Evolutionary conservation across 1,140 invertebrate species (phyloP).

Genomic region (Dufourea novaeangliae): DNA sequence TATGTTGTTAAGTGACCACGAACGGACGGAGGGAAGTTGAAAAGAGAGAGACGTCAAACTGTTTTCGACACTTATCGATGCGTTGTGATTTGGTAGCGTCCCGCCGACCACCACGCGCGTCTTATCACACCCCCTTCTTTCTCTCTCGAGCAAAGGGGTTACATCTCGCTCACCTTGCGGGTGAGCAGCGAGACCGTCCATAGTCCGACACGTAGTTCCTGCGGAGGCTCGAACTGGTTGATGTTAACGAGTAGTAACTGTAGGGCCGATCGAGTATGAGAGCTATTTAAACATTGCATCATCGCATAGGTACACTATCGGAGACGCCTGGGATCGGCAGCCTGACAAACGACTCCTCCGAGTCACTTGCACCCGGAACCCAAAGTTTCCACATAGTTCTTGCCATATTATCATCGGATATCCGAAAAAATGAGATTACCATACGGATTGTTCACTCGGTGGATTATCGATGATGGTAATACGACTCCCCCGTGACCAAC

Average conservation of each 20-base stretch:
- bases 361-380: too few species aligned
- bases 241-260: slow-evolving; percentile 62
- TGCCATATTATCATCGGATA: too few species aligned
- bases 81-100: too few species aligned
- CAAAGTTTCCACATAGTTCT: too few species aligned
- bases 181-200: slow-evolving; percentile 66
- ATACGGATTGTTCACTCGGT: background rate
- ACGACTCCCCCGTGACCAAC: background rate
- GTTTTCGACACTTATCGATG: slow-evolving; percentile 20
- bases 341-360: slow-evolving; percentile 4
- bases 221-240: slow-evolving; percentile 55
- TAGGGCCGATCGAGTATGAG: slow-evolving; percentile 56
- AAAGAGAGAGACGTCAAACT: background rate
- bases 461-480: slow-evolving; percentile 9
- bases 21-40: background rate
- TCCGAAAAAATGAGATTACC: too few species aligned
- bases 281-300: slow-evolving; percentile 40
- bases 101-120: background rate
- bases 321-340: slow-evolving; percentile 38
- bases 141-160: too few species aligned
- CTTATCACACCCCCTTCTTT: background rate
- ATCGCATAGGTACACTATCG: background rate
- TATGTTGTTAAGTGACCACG: background rate
- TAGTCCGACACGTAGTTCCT: slow-evolving; percentile 61
- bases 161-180: slow-evolving; percentile 71